These are phyloP conservation scores for Sitta europaea DNA, from an alignment of 2,113 vertebrate species.

Conservation along the genomic window DNA sequence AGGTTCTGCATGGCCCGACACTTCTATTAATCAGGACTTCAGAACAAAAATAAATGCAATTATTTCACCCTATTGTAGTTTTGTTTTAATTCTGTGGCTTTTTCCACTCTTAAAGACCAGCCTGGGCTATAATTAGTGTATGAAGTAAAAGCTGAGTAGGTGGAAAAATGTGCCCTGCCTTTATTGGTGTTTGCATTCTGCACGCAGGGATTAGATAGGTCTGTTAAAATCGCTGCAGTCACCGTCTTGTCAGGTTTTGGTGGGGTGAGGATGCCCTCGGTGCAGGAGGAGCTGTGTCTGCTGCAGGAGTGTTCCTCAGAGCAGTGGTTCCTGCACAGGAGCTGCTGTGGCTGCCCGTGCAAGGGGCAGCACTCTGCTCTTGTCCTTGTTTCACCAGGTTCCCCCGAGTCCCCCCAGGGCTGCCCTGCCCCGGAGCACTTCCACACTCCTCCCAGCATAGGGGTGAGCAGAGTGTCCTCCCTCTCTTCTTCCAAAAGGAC, in stretches of 20 bases:
- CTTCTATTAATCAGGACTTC: background rate
- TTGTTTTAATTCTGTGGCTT: background rate
- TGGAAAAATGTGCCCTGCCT: background rate
- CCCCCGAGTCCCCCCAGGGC: background rate
- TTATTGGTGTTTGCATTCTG: background rate
- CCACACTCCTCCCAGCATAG: background rate
- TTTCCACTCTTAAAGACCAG: background rate
- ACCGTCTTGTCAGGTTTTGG: background rate
- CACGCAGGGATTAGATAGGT: background rate
- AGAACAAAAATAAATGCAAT: background rate
- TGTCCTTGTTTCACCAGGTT: background rate
- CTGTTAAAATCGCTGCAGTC: background rate
- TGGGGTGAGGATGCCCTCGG: background rate
- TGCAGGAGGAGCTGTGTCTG: background rate
- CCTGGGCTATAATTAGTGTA: background rate
- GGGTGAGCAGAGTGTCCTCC: rapidly evolving
- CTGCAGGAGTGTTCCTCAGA: too few species aligned
- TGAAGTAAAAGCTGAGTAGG: background rate
- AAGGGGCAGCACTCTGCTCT: background rate
- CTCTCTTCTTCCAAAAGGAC: background rate
- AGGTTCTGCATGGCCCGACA: background rate
- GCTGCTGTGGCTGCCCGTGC: background rate
- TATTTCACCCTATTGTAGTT: background rate
- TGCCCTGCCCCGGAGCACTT: background rate
- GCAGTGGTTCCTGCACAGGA: background rate